Evolutionary conservation across 2,888 invertebrate species (phyloP).

Genomic region (Meloe dianella): DNA sequence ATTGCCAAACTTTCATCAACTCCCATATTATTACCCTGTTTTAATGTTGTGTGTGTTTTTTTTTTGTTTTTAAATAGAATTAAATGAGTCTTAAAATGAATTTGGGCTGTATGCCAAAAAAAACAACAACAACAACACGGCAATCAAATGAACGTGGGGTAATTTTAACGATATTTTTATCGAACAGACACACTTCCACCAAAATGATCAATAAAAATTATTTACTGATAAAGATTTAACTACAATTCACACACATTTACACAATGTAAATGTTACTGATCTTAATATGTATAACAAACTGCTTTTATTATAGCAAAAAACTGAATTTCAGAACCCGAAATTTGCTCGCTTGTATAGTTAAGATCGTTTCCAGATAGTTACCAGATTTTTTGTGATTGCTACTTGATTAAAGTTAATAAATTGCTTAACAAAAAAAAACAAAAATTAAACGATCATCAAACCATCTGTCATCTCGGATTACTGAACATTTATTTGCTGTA

Average conservation of each 20-base stretch:
- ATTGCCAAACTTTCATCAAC: background rate
- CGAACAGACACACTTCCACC: background rate
- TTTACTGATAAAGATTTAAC: conserved; percentile 1
- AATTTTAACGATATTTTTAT: background rate
- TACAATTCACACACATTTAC: background rate
- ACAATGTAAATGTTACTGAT: background rate
- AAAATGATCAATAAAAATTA: background rate
- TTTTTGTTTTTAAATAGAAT: background rate
- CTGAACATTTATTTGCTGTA: background rate
- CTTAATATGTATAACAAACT: background rate
- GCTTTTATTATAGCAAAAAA: background rate
- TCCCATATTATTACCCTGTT: background rate
- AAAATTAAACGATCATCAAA: background rate
- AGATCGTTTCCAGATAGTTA: background rate
- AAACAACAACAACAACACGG: background rate
- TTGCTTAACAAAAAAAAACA: background rate
- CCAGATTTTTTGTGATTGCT: background rate
- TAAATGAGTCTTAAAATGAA: background rate
- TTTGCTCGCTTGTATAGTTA: background rate
- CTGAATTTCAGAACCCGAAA: background rate
- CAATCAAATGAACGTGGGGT: no score
- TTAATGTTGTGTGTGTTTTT: background rate
- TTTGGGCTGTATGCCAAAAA: background rate
- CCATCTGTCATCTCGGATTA: conserved; percentile 3
- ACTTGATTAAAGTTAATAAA: background rate